phyloP scores from a whole-genome alignment of 2,113 vertebrate species.

The Camelus bactrianus region DNA sequence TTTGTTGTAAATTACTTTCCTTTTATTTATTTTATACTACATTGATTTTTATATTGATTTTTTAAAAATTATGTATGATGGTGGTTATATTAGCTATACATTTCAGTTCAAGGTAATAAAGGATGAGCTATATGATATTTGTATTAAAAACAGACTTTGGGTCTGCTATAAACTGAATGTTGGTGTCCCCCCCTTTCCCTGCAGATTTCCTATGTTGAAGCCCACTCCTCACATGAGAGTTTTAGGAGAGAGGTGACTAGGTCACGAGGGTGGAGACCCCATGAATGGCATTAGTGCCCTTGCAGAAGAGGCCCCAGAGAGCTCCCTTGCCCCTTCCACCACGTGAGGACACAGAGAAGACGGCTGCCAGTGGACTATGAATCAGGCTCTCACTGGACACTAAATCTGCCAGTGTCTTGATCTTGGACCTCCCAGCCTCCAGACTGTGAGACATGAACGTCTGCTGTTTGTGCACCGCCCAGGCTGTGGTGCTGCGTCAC shows the following conservation, averaged over 20 bases:
- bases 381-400: not conserved
- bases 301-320: not conserved
- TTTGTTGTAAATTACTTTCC: not conserved
- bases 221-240: not conserved
- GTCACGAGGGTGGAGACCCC: no score
- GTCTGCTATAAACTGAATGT: not conserved
- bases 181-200: not conserved
- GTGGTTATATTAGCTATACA: not conserved
- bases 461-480: not conserved
- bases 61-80: not conserved
- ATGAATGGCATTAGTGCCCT: not conserved
- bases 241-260: not conserved
- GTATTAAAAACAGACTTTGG: not conserved
- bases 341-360: not conserved
- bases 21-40: not conserved
- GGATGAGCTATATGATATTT: not conserved
- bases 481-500: not conserved
- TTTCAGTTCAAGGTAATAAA: constrained; percentile 44
- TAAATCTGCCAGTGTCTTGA: not conserved
- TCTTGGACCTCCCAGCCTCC: not conserved
- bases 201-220: not conserved
- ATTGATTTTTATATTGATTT: constrained; percentile 15
- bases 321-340: not conserved
- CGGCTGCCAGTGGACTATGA: rapidly evolving
- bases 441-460: not conserved